Evolutionary conservation across 2,113 vertebrate genomes (phyloP), one percentile per base, ranked within the genome.

Genomic region (Gallinago paraguaiae): DNA sequence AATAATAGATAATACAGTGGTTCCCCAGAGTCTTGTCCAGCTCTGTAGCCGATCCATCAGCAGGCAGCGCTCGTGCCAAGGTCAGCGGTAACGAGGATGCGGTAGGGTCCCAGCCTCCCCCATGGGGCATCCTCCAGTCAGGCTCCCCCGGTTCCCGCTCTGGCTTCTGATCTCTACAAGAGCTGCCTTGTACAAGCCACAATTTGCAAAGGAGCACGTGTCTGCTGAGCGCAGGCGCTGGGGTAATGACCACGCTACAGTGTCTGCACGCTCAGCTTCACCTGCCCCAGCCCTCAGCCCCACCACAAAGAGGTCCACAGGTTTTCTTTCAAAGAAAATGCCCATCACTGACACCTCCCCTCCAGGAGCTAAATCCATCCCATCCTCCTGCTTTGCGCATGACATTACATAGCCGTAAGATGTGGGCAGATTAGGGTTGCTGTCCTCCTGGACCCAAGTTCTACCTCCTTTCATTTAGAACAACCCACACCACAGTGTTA

Each of bases 1-100:
- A 97, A 97, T 99, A 99, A 99, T 98, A 98, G 99, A 99, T 99
- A 98, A 98, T 98, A 98, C 98, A 96, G 98, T 94, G 81, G 92
- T 95, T 99, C 99, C 98, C 99, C 65, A 3, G 98, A 98, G 99
- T 97, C 98, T 99, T 98, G 98, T 99, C 98, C 98, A 96, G 98
- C 98, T 97, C 98, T 86, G 37, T 97, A 98, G 98, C 98, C 97
- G 97, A 99, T 99, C 99, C 99, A 99, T 99, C 99, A 99, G 99
- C 98, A 98, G 96, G 96, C 97, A 95, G 65, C 64, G 96, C 98
- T 97, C 82, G 97, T 98, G 98, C 99, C 98, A 98, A 99, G 99
- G 99, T 99, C 99, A 99, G 98, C 98, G 82, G 98, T 99, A 99
- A 99, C 98, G 97, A 99, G 99, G 98, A 98, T 97, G 98, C 97